Base-by-base conservation (phyloP, 2,888 invertebrate species). In the Hirtodrosophila cameraria region DNA sequence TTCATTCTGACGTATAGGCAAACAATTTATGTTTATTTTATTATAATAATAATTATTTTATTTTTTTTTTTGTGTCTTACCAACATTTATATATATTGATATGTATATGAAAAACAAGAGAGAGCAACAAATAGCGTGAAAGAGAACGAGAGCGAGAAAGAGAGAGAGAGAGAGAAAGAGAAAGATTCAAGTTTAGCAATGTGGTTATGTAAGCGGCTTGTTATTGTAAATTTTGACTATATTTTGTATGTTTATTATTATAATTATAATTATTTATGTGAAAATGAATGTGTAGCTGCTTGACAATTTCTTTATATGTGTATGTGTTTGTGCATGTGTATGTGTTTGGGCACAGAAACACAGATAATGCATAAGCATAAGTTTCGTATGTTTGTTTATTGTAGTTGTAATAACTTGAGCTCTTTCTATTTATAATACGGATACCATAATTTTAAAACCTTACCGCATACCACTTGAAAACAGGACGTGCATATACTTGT, bases 191-290 rank as follows among this genome's bases (percentile, higher is more conserved):
- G 49, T 43, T 45, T 68, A 53, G 57, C 45, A 48, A 61, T 66
- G 49, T 48, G 38, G 38, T 59, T 53, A 50, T 63, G 35, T 65
- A 57, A 50, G 48, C 62, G 53, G 42, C 46, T 67, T 48, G 49
- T 54, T 69, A 63, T 43, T 71, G 68, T 73, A 66, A 61, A 72
- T 49, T n/a, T 61, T 71, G 49, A 61, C 38, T 70, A 55, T 41
- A 59, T 43, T 54, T 31, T 54, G 41, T 65, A 39, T 65, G 55
- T 75, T 71, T 70, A 43, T 55, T 39, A 36, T 30, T n/a, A 23
- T 59, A 25, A 55, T 60, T 53, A 59, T 58, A 39, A 55, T 39
- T 71, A 70, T 70, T 61, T 55, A 60, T 73, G 52, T 61, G 49
- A 35, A 66, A 54, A 12, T 41, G n/a, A 42, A 53, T 25, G 48